These are phyloP conservation scores for Podilymbus podiceps DNA, from an alignment of 2,113 vertebrate genomes.

Conservation along the genomic window DNA sequence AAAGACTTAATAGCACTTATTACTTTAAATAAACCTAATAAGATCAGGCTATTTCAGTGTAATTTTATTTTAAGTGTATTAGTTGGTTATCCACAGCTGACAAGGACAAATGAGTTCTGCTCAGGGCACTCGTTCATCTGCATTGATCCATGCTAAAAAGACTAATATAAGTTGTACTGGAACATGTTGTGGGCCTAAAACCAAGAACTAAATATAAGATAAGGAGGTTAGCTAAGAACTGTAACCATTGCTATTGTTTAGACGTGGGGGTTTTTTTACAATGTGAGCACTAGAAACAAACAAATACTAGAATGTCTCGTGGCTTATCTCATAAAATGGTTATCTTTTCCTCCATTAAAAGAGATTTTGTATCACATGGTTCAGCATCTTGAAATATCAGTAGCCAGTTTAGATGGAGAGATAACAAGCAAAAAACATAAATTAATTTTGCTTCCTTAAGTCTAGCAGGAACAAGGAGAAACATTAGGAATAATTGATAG, in stretches of 20 bases:
- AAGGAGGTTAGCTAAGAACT: slow-evolving; percentile 11
- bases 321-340: not conserved
- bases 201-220: not conserved
- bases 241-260: not conserved
- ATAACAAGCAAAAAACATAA: slow-evolving; percentile 21
- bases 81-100: slow-evolving; percentile 33
- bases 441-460: slow-evolving; percentile 41
- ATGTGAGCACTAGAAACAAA: not conserved
- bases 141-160: slow-evolving; percentile 56
- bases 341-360: not conserved
- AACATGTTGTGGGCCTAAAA: slow-evolving; percentile 20
- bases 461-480: slow-evolving; percentile 40
- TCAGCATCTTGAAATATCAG: not conserved
- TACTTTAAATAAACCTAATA: slow-evolving; percentile 49
- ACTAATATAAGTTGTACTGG: not conserved
- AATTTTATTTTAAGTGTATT: slow-evolving; percentile 62
- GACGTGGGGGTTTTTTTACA: not conserved
- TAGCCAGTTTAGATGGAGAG: slow-evolving; percentile 8
- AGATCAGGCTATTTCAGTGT: slow-evolving; percentile 4
- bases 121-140: slow-evolving; percentile 43
- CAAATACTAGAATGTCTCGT: not conserved
- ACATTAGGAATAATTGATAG: slow-evolving; percentile 68
- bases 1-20: slow-evolving; percentile 41
- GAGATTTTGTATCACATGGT: not conserved
- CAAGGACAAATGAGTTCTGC: slow-evolving; percentile 54